phyloP scores from a whole-genome alignment of 2,797 vertebrate genomes.

The Eurystomus glaucurus region DNA sequence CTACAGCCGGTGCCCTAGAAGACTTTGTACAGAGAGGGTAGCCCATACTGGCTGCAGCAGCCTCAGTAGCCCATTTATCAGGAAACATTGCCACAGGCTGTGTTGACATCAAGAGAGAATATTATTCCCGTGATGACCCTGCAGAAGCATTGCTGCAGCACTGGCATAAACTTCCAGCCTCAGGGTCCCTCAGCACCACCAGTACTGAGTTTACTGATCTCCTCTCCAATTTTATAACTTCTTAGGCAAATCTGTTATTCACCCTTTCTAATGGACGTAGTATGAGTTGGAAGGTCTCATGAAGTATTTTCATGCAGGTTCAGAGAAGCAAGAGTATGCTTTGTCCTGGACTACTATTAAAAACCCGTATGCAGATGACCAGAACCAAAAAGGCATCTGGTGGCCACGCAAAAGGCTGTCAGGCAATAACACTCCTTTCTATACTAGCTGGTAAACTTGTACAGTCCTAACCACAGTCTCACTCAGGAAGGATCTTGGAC shows the following conservation, averaged over 20 bases:
- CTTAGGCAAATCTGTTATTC: neutral
- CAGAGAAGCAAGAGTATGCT: neutral
- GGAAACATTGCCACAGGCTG: neutral
- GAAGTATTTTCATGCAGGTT: neutral
- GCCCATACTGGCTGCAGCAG: neutral
- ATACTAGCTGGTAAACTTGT: neutral
- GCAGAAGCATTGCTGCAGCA: neutral
- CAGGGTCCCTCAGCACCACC: neutral
- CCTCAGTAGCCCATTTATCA: neutral
- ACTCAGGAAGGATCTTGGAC: neutral
- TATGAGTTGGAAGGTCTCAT: neutral
- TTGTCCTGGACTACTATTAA: neutral
- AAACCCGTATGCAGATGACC: neutral
- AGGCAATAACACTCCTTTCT: neutral
- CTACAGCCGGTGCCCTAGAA: neutral
- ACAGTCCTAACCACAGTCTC: neutral
- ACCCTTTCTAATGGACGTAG: neutral
- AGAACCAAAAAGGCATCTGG: neutral
- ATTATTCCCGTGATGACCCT: neutral
- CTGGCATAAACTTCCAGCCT: neutral
- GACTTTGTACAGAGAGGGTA: rapidly evolving
- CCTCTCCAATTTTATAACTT: neutral
- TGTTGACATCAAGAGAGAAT: neutral
- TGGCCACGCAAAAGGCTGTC: neutral
- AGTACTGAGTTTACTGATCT: neutral